A percentile compares a stretch with the other conserved stretches of the same genome.
phyloP scores from a whole-genome alignment of 2,797 vertebrate species.

The Synanceia verrucosa region DNA sequence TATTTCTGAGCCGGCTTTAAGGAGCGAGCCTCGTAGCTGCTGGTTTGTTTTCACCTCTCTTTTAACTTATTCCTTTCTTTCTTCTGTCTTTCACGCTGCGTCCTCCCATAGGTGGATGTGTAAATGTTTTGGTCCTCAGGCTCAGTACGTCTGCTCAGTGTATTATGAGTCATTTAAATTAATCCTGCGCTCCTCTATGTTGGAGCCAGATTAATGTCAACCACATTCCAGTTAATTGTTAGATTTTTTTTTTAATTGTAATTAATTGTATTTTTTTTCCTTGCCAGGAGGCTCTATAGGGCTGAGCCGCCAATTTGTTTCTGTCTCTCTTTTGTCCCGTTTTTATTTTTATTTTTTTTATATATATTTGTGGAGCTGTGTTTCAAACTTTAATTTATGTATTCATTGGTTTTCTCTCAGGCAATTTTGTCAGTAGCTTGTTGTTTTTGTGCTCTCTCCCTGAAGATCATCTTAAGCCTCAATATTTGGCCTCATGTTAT shows the following conservation, averaged over 20 bases:
- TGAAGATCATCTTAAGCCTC: background rate
- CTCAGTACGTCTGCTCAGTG: background rate
- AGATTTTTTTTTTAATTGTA: background rate
- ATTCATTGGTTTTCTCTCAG: background rate
- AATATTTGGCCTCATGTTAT: background rate
- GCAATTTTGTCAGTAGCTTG: background rate
- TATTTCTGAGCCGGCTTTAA: too few relatives aligned
- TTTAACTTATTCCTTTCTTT: background rate
- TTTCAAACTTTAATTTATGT: background rate
- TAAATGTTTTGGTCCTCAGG: background rate
- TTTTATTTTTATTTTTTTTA: background rate
- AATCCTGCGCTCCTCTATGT: background rate
- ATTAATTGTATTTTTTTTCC: background rate
- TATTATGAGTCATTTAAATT: background rate
- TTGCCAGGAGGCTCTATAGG: background rate
- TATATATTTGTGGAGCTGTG: background rate
- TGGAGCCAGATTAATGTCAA: background rate
- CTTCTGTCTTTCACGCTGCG: rapidly evolving
- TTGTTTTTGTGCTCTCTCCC: background rate
- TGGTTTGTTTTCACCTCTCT: background rate
- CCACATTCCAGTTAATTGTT: background rate
- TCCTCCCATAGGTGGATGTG: background rate
- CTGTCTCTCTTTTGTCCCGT: background rate
- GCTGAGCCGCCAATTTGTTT: background rate
- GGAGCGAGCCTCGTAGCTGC: too few relatives aligned